Evolutionary conservation across 2,888 invertebrate genomes (phyloP), one percentile per base, ranked within the genome.

Genomic region (Aphidius colemani): DNA sequence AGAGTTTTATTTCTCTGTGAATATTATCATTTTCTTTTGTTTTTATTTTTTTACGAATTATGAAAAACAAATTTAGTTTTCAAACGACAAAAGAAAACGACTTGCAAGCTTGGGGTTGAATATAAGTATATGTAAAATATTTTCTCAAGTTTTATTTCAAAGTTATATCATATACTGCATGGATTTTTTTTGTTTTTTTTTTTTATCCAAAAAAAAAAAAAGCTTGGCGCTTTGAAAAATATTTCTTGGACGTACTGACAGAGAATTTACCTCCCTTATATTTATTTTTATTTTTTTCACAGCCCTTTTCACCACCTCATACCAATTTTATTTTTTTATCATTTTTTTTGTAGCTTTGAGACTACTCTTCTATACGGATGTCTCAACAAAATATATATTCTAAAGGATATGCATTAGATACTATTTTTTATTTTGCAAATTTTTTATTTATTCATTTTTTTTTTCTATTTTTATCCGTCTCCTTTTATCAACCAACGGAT

Each of bases 211-310:
- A 30, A 30, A 30, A 30, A 30, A 30, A 67, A 60, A 10, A 51
- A 45, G 44, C 59, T 39, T 66, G 69, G 64, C 67, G 71, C 73
- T 73, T 72, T 67, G 70, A 71, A 69, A 75, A 74, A 76, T 76
- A 74, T 75, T 72, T 74, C 69, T 66, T 68, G 69, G 69, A 69
- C 68, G 70, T 67, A 65, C 69, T 69, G 68, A 72, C 63, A 68
- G 71, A 70, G 73, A 75, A 74, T 75, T 67, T 57, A 61, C 61
- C 59, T 41, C 64, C 65, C 53, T 51, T 58, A 43, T 59, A 46
- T 57, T 63, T 63, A 65, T 41, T 67, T 10, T 46, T 64, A 65
- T 65, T 57, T 59, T 62, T 65, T 63, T 62, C 3, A 30, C 30
- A 30, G 30, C 30, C 30, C 30, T 30, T 30, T 30, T 30, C 30